Percentiles rank a stretch among this genome's conserved stretches.
These are phyloP conservation scores for Drosophila pallidifrons DNA, from an alignment of 1,140 invertebrate species.

Conservation along the genomic window DNA sequence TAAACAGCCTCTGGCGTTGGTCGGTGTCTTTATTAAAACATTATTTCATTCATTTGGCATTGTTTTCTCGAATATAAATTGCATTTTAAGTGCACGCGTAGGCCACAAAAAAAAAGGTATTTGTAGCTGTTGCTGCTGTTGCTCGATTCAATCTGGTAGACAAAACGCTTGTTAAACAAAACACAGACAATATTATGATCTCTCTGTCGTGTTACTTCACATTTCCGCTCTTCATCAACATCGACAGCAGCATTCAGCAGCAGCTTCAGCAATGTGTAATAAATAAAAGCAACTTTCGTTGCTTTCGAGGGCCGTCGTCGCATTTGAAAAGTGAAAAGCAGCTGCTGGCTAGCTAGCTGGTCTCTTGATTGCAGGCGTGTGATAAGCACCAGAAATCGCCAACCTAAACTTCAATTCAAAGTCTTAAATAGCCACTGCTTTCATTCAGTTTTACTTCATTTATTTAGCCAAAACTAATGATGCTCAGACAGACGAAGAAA, in stretches of 20 bases:
- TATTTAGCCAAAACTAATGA: slow-evolving; percentile 74
- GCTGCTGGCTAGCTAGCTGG: slow-evolving; percentile 32
- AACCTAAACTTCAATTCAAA: slow-evolving; percentile 26
- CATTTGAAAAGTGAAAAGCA: slow-evolving; percentile 74
- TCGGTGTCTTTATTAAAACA: slow-evolving; percentile 73
- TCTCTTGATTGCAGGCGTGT: slow-evolving; percentile 64
- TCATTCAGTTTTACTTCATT: slow-evolving; percentile 68
- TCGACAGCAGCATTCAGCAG: slow-evolving; percentile 21
- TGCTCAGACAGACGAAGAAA: slow-evolving; percentile 52
- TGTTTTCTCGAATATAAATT: slow-evolving; percentile 70
- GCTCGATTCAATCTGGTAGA: slow-evolving; percentile 66
- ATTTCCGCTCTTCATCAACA: slow-evolving; percentile 62
- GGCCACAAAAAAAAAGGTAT: slow-evolving; percentile 43
- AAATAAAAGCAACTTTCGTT: slow-evolving; percentile 50
- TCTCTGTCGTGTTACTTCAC: slow-evolving; percentile 66
- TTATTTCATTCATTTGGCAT: slow-evolving; percentile 63
- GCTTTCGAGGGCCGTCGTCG: slow-evolving; percentile 32
- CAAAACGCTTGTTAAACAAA: slow-evolving; percentile 64
- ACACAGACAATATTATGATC: slow-evolving; percentile 68
- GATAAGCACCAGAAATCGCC: slow-evolving; percentile 60
- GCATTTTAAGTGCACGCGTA: slow-evolving; percentile 75
- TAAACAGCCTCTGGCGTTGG: slow-evolving; percentile 1
- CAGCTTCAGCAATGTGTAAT: slow-evolving; percentile 32
- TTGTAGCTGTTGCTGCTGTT: slow-evolving; percentile 30
- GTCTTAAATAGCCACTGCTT: slow-evolving; percentile 41